Conservation (phyloP, 2,113 vertebrate species). For the Pelusios castaneus region DNA sequence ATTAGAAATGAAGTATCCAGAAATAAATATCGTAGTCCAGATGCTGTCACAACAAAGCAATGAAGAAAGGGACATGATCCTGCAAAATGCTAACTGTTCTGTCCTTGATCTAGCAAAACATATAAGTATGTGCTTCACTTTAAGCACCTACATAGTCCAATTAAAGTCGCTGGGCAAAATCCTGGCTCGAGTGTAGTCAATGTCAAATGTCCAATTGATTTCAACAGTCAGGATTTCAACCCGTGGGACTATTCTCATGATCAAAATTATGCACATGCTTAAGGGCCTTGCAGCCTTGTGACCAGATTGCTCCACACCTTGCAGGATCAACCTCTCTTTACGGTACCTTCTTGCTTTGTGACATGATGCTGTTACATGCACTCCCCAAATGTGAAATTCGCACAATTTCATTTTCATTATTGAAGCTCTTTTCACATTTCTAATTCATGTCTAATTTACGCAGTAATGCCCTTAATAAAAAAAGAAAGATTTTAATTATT, state of each 20-base stretch:
- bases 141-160: background rate
- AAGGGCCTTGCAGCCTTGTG: rapidly evolving
- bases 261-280: background rate
- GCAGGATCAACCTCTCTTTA: background rate
- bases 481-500: too few species aligned
- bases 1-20: background rate
- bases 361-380: background rate
- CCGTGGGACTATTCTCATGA: too few species aligned
- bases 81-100: background rate
- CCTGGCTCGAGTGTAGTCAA: background rate
- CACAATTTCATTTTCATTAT: background rate
- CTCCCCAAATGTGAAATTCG: background rate
- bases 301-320: rapidly evolving
- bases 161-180: rapidly evolving
- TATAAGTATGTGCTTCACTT: background rate
- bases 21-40: slow-evolving; percentile 26
- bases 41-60: background rate
- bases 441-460: too few species aligned
- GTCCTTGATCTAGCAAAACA: background rate
- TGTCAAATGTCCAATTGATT: background rate
- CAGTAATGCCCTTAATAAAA: too few species aligned
- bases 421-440: too few species aligned
- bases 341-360: background rate
- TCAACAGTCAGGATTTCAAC: background rate
- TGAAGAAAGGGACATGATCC: background rate